Percentiles rank a stretch among this genome's conserved stretches.
Evolutionary conservation across 2,113 vertebrate genomes (phyloP).

Genomic region (Drymodes brunneopygia): DNA sequence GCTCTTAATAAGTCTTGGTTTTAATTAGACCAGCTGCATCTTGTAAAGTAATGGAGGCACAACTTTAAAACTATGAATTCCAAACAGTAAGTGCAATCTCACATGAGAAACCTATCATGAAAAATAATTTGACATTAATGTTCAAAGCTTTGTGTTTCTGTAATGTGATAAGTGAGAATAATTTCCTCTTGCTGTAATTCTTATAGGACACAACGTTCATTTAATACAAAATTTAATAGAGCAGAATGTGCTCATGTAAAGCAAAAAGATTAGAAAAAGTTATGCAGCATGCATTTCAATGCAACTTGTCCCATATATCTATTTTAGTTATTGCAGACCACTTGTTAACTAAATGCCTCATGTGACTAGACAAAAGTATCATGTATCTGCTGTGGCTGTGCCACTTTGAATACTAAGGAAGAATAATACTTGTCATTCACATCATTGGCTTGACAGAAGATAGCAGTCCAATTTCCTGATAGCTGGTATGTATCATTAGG

Average conservation of each 20-base stretch:
- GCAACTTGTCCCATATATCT: not conserved
- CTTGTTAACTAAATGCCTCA: not conserved
- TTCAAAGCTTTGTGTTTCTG: conserved; percentile 23
- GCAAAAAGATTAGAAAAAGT: not conserved
- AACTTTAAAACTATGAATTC: conserved; percentile 14
- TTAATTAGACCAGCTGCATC: conserved; percentile 40
- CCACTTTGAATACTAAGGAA: not conserved
- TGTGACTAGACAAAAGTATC: not conserved
- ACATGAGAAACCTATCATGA: not conserved
- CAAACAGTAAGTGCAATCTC: not conserved
- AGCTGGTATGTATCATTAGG: not conserved
- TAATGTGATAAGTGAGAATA: conserved; percentile 32
- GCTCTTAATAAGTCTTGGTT: conserved; percentile 1
- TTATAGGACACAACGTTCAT: conserved; percentile 1
- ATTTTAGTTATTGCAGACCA: not conserved
- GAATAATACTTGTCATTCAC: not conserved
- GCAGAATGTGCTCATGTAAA: not conserved
- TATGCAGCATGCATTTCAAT: not conserved
- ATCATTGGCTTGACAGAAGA: not conserved
- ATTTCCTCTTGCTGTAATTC: conserved; percentile 21
- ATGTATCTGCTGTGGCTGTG: not conserved
- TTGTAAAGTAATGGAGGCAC: not conserved
- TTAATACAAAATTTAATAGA: conserved; percentile 26
- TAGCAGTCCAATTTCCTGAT: not conserved
- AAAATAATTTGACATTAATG: conserved; percentile 30